phyloP scores from a whole-genome alignment of 1,140 invertebrate species.

The Drosophila pseudoobscura region DNA sequence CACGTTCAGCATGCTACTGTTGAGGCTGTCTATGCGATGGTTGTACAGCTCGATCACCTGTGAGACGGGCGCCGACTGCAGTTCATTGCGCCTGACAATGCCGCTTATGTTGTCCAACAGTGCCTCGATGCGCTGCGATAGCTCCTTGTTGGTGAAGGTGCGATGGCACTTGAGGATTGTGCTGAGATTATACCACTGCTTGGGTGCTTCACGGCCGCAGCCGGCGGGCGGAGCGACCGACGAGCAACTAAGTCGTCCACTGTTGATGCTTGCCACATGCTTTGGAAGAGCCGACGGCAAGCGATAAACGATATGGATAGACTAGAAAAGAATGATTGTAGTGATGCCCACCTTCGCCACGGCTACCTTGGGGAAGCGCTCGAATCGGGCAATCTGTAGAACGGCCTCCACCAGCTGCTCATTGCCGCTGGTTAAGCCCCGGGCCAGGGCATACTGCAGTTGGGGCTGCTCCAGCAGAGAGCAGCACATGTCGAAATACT shows the following conservation, averaged over 20 bases:
- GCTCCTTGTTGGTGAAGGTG: conserved; percentile 70
- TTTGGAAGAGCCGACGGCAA: conserved; percentile 4
- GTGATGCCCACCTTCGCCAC: conserved; percentile 68
- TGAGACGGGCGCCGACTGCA: conserved; percentile 69
- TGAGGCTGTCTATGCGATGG: conserved; percentile 77
- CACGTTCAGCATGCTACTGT: conserved; percentile 43
- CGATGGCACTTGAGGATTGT: conserved; percentile 70
- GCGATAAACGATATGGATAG: no score
- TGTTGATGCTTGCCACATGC: conserved; percentile 58
- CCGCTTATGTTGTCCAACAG: conserved; percentile 62
- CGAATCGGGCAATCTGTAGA: conserved; percentile 75
- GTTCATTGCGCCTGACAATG: conserved; percentile 65
- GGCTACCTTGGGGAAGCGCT: conserved; percentile 64
- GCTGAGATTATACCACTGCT: conserved; percentile 75
- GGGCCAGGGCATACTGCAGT: conserved; percentile 71
- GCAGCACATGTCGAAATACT: conserved; percentile 75
- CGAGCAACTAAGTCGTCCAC: neutral
- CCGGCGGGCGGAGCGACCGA: neutral
- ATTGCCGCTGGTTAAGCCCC: conserved; percentile 62
- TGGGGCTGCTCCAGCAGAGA: conserved; percentile 59
- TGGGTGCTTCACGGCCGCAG: conserved; percentile 14
- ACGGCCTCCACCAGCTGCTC: conserved; percentile 62
- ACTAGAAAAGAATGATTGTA: no score
- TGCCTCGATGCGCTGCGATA: conserved; percentile 64
- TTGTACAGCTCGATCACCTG: conserved; percentile 79